Percentiles rank a stretch among this genome's conserved stretches.
These are phyloP conservation scores for Cryptoblepharus egeriae DNA, from an alignment of 2,797 vertebrate species.

Conservation along the genomic window DNA sequence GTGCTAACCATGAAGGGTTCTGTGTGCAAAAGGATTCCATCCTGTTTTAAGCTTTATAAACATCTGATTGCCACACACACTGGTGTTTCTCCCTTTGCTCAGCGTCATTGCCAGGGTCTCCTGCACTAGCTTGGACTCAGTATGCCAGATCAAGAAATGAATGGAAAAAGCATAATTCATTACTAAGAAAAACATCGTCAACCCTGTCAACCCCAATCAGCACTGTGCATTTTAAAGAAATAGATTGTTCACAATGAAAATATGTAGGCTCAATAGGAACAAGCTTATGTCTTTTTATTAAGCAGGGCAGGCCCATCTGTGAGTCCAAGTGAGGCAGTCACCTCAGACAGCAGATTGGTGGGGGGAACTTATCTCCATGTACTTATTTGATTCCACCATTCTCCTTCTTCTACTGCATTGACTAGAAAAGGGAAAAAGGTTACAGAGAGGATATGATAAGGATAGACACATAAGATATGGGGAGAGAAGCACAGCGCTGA, in stretches of 20 bases:
- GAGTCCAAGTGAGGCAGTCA: no score
- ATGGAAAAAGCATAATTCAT: neutral
- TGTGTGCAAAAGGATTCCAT: neutral
- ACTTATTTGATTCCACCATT: no score
- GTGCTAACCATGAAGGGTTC: no score
- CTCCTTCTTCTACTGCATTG: no score
- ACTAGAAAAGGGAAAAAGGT: no score
- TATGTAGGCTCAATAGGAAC: no score
- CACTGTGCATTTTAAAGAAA: neutral
- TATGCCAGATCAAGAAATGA: neutral
- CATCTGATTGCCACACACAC: neutral
- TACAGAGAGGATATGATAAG: no score
- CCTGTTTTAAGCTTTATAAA: neutral
- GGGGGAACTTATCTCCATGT: no score
- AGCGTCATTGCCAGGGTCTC: neutral
- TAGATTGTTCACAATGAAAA: neutral
- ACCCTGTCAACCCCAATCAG: no score
- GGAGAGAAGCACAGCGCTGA: no score
- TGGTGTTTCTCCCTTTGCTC: neutral
- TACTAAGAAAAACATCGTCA: neutral
- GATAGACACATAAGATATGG: no score
- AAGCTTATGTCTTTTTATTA: neutral
- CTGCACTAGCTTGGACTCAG: neutral
- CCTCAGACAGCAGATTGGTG: no score
- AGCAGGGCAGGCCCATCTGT: neutral